These are phyloP conservation scores for Incurvaria masculella DNA, from an alignment of 2,888 invertebrate genomes.

Conservation along the genomic window DNA sequence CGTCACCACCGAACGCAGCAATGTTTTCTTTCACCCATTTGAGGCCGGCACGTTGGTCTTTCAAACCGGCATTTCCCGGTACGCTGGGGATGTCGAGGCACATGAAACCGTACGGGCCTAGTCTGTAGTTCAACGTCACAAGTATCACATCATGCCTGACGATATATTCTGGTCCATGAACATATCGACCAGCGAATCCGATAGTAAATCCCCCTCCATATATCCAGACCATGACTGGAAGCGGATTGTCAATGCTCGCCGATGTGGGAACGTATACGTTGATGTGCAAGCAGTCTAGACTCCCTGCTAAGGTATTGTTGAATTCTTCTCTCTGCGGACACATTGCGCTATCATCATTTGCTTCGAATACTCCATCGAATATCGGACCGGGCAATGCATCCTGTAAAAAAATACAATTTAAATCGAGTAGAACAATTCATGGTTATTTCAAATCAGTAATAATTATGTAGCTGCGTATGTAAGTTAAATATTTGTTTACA, in stretches of 20 bases:
- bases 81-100: not conserved
- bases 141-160: not conserved
- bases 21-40: conserved; percentile 85
- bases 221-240: conserved; percentile 32
- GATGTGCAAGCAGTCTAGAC: conserved; percentile 10
- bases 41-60: conserved; percentile 82
- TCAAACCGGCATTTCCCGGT: conserved; percentile 73
- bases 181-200: conserved; percentile 23
- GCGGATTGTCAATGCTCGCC: conserved; percentile 21
- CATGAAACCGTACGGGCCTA: not conserved
- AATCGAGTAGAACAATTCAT: too few relatives aligned
- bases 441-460: not conserved
- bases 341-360: conserved; percentile 8
- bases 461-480: not conserved
- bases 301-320: not conserved
- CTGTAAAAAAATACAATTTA: not conserved
- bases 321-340: not conserved
- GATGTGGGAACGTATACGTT: conserved; percentile 29
- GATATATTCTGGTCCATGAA: conserved; percentile 25
- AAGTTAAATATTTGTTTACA: conserved; percentile 6
- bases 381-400: not conserved
- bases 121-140: not conserved
- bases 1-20: conserved; percentile 76
- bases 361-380: conserved; percentile 8
- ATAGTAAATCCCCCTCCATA: conserved; percentile 25